A percentile compares a stretch with the other conserved stretches of the same genome.
These are phyloP conservation scores for Ciconia stormi DNA, from an alignment of 2,113 vertebrate species.

Conservation along the genomic window DNA sequence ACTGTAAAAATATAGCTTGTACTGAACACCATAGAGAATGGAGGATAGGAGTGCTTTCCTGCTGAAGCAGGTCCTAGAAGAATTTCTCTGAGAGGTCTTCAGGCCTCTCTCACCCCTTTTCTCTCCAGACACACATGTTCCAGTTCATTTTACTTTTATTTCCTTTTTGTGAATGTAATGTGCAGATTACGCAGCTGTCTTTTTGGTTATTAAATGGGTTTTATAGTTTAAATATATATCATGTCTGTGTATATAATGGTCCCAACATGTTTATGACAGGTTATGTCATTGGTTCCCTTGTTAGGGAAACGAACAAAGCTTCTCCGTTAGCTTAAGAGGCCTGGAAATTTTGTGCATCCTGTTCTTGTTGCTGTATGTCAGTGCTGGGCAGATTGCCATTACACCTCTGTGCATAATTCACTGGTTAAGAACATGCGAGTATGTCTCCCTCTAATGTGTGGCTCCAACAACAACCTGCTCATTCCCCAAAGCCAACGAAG, in stretches of 20 bases:
- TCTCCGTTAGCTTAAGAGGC: constrained; percentile 52
- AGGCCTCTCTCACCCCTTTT: not conserved
- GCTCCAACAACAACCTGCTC: constrained; percentile 66
- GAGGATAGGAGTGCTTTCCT: not conserved
- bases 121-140: constrained; percentile 2
- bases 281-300: constrained; percentile 61
- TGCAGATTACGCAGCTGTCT: constrained; percentile 25
- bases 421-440: constrained; percentile 33
- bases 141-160: constrained; percentile 51
- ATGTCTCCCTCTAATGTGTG: constrained; percentile 59
- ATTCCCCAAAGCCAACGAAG: constrained; percentile 25
- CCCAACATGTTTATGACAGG: constrained; percentile 53
- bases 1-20: not conserved
- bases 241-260: constrained; percentile 12
- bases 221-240: constrained; percentile 44
- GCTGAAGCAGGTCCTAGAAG: not conserved
- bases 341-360: constrained; percentile 67
- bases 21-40: not conserved
- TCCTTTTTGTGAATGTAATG: constrained; percentile 52
- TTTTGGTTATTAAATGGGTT: constrained; percentile 49
- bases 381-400: constrained; percentile 57
- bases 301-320: constrained; percentile 47
- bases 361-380: constrained; percentile 61
- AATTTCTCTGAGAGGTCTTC: not conserved
- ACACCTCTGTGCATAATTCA: constrained; percentile 48